These are phyloP conservation scores for Chloropsis cyanopogon DNA, from an alignment of 2,113 vertebrate species.

Conservation along the genomic window DNA sequence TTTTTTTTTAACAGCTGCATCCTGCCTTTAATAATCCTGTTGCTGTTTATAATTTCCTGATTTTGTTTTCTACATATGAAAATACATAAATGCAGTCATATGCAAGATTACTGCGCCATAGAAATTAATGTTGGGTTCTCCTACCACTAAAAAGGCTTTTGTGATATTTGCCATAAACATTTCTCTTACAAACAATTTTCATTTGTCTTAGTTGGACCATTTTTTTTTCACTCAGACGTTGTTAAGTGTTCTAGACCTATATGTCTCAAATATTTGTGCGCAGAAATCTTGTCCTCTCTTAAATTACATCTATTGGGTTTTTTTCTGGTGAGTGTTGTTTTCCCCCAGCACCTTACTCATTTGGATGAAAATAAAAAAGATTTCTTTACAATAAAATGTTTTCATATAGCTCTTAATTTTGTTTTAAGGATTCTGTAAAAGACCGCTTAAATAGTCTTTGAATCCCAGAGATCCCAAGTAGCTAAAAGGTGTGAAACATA, in stretches of 20 bases:
- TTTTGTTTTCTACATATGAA: not conserved
- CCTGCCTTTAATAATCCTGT: not conserved
- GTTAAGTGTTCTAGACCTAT: not conserved
- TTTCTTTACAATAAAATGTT: not conserved
- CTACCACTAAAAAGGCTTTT: not conserved
- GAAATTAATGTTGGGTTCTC: not conserved
- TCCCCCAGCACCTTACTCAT: not conserved
- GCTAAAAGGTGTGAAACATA: not conserved
- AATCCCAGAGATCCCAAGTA: not conserved
- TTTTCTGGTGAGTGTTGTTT: not conserved
- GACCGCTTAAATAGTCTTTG: not conserved
- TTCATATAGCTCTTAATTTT: not conserved
- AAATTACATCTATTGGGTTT: not conserved
- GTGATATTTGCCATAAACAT: not conserved
- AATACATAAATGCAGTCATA: not conserved
- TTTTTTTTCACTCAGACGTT: not conserved
- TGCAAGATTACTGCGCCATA: not conserved
- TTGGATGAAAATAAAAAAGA: not conserved
- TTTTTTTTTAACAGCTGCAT: not conserved
- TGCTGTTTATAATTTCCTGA: not conserved
- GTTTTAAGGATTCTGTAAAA: not conserved
- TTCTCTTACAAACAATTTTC: not conserved
- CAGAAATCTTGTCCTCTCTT: not conserved
- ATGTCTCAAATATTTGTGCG: not conserved
- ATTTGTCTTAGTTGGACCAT: not conserved